Conservation (phyloP, 2,888 invertebrate species). For the Halictus quadricinctus region DNA sequence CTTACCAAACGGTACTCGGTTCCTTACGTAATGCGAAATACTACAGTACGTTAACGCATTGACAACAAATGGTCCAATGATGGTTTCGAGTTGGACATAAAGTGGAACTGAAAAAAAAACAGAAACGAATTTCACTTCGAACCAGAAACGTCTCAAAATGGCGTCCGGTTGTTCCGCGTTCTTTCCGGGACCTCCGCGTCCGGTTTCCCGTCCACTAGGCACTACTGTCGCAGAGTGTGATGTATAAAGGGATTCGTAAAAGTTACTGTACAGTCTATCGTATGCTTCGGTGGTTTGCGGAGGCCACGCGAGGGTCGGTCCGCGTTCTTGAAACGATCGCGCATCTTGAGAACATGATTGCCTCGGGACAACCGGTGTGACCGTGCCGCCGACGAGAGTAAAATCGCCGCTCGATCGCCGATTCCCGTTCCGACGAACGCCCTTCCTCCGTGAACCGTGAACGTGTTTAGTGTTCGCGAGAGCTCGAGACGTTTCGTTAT, state of each 20-base stretch:
- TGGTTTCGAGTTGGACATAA: not conserved
- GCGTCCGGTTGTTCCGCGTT: not conserved
- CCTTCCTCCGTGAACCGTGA: not conserved
- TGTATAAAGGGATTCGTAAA: constrained; percentile 64
- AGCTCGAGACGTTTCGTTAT: not conserved
- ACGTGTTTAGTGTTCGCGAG: not conserved
- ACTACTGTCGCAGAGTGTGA: constrained; percentile 57
- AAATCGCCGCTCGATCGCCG: constrained; percentile 44
- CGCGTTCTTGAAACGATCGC: constrained; percentile 21
- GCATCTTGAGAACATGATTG: constrained; percentile 23
- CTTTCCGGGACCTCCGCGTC: constrained; percentile 11
- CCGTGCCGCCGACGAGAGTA: not conserved
- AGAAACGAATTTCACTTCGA: not conserved
- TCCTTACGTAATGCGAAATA: accelerated
- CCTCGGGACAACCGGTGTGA: constrained; percentile 22
- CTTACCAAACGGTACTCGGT: not conserved
- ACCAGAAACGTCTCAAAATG: not conserved
- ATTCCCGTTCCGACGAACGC: constrained; percentile 9
- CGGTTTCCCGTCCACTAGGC: constrained; percentile 50
- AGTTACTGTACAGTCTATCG: constrained; percentile 66
- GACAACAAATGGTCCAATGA: not conserved
- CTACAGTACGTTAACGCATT: no score
- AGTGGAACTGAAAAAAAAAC: not conserved
- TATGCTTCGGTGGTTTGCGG: constrained; percentile 45
- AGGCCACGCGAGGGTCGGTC: constrained; percentile 47